phyloP scores from a whole-genome alignment of 2,888 invertebrate genomes.

The Diabrotica balteata region DNA sequence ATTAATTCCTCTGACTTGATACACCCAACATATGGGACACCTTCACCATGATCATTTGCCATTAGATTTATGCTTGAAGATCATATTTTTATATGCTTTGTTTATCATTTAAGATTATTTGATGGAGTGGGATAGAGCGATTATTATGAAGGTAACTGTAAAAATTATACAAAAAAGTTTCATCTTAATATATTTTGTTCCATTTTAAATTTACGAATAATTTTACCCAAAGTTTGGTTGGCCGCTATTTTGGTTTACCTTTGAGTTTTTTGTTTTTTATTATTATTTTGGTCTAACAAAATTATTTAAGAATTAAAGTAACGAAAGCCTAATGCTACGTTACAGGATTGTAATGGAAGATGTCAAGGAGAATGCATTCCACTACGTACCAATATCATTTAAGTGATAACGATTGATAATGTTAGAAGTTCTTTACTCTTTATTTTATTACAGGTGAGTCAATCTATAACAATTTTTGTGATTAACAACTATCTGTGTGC shows the following conservation, averaged over 20 bases:
- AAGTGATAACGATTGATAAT: slow-evolving; percentile 49
- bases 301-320: slow-evolving; percentile 11
- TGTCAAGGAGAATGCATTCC: slow-evolving; percentile 69
- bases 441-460: slow-evolving; percentile 49
- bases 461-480: slow-evolving; percentile 11
- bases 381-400: slow-evolving; percentile 67
- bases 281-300: slow-evolving; percentile 22
- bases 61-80: too few relatives aligned
- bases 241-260: slow-evolving; percentile 1
- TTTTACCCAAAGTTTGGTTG: too few relatives aligned
- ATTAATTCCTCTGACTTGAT: too few relatives aligned
- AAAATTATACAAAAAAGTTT: too few relatives aligned
- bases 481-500: slow-evolving; percentile 16
- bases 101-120: too few relatives aligned
- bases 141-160: too few relatives aligned
- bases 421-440: slow-evolving; percentile 44
- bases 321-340: slow-evolving; percentile 30
- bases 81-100: too few relatives aligned
- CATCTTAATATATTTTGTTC: background rate
- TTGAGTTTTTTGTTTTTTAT: slow-evolving; percentile 3
- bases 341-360: slow-evolving; percentile 59
- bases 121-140: too few relatives aligned
- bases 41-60: too few relatives aligned
- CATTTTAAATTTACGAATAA: background rate
- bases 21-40: too few relatives aligned